Conservation (phyloP, 2,888 invertebrate genomes). For the Caenorhabditis plicata region DNA sequence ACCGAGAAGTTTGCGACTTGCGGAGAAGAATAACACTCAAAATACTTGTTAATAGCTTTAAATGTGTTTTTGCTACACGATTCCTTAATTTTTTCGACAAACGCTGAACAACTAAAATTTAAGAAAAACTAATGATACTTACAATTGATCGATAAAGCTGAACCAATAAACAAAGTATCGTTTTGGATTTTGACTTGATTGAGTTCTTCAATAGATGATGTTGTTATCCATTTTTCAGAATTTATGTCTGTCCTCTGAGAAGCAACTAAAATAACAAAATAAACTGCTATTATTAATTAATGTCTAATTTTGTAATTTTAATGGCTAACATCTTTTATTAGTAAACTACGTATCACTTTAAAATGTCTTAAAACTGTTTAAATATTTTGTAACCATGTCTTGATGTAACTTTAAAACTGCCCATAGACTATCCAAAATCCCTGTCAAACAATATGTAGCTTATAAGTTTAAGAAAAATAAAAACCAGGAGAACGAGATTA, state of each 20-base stretch:
- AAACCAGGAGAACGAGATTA: no score
- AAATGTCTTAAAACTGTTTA: no score
- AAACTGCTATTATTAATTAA: no score
- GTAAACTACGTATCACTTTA: no score
- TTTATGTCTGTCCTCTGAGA: conserved; percentile 3
- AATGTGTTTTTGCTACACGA: not conserved
- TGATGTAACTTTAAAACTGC: no score
- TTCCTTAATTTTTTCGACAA: not conserved
- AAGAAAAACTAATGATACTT: not conserved
- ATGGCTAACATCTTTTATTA: no score
- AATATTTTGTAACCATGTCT: no score
- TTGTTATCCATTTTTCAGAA: conserved; percentile 19
- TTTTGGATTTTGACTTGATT: conserved; percentile 69
- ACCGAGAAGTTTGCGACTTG: conserved; percentile 43
- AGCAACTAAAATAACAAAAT: conserved; percentile 17
- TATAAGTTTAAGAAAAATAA: no score
- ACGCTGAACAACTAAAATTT: not conserved
- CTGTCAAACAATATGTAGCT: no score
- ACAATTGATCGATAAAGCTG: conserved; percentile 66
- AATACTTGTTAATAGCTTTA: conserved; percentile 2
- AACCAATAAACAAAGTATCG: conserved; percentile 76
- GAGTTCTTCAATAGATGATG: conserved; percentile 22
- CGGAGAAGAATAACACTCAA: conserved; percentile 68
- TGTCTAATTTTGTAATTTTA: no score
- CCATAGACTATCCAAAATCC: no score